Evolutionary conservation across 2,888 invertebrate species (phyloP).

Genomic region (Agrochola lota): DNA sequence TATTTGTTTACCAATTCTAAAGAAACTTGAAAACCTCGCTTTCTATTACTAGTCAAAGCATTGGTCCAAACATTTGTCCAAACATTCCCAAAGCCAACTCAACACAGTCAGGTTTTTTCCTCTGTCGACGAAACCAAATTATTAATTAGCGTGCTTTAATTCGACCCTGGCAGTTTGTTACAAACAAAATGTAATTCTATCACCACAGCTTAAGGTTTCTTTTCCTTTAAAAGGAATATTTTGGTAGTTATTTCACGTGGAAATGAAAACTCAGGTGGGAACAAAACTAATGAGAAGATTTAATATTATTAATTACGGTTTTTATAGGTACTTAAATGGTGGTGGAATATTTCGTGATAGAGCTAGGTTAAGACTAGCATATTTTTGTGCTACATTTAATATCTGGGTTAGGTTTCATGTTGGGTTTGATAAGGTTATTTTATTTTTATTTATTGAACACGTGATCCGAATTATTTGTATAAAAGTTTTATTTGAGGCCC

Average conservation of each 20-base stretch:
- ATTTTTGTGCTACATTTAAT: conserved; percentile 30
- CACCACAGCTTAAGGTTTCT: conserved; percentile 14
- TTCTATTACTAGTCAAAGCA: neutral
- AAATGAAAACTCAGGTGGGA: conserved; percentile 59
- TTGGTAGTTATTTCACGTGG: conserved; percentile 49
- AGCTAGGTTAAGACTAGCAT: conserved; percentile 16
- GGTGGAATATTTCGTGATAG: conserved; percentile 24
- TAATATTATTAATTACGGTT: conserved; percentile 59
- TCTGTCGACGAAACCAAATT: conserved; percentile 61
- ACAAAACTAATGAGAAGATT: conserved; percentile 63
- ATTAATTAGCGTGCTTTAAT: conserved; percentile 67
- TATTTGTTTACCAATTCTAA: neutral
- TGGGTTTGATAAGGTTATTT: neutral
- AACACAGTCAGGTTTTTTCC: conserved; percentile 41
- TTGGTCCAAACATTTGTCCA: conserved; percentile 20
- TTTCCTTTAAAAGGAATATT: conserved; percentile 18
- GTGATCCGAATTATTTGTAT: neutral
- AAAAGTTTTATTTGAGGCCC: conserved; percentile 9
- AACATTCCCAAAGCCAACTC: conserved; percentile 32
- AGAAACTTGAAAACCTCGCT: neutral
- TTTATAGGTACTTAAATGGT: conserved; percentile 41
- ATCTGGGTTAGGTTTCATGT: conserved; percentile 32
- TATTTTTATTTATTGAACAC: conserved; percentile 1
- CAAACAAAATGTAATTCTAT: conserved; percentile 43
- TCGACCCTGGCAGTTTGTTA: conserved; percentile 38